Conservation (phyloP, 2,797 vertebrate species). For the Cynodonichthys magdalenae region DNA sequence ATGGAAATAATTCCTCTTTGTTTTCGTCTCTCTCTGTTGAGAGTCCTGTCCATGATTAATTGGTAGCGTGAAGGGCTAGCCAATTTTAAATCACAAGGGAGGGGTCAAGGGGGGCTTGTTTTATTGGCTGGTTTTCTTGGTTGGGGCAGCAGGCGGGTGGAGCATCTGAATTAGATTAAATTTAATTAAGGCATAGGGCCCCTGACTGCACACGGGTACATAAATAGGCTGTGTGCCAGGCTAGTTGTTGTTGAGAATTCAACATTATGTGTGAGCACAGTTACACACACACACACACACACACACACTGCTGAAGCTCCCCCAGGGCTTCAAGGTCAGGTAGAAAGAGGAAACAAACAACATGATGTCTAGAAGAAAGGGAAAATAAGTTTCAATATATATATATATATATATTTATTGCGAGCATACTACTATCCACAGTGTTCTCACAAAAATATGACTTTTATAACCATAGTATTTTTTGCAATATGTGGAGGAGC, state of each 20-base stretch:
- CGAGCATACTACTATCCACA: too few species aligned
- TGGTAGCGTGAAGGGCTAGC: slow-evolving; percentile 61
- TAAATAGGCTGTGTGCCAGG: slow-evolving; percentile 58
- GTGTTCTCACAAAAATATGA: background rate
- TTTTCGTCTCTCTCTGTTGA: slow-evolving; percentile 61
- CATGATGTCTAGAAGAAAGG: slow-evolving; percentile 36
- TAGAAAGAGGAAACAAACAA: slow-evolving; percentile 53
- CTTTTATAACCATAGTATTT: too few species aligned
- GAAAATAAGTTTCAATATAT: slow-evolving; percentile 20
- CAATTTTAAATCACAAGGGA: slow-evolving; percentile 72
- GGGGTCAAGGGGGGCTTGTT: slow-evolving; percentile 61
- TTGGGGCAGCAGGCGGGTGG: slow-evolving; percentile 55
- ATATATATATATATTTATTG: background rate
- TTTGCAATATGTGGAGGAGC: too few species aligned
- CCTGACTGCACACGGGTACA: slow-evolving; percentile 59
- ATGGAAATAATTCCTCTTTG: slow-evolving; percentile 73
- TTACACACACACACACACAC: slow-evolving; percentile 14
- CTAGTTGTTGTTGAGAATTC: slow-evolving; percentile 54
- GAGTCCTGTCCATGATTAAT: slow-evolving; percentile 66
- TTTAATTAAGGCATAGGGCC: slow-evolving; percentile 74
- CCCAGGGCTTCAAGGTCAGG: slow-evolving; percentile 63
- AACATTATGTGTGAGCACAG: slow-evolving; percentile 31
- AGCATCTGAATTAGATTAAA: slow-evolving; percentile 76
- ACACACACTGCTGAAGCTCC: slow-evolving; percentile 27
- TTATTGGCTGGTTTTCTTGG: slow-evolving; percentile 67